Base-by-base conservation (phyloP, 2,888 invertebrate genomes). In the Andrena hattorfiana region DNA sequence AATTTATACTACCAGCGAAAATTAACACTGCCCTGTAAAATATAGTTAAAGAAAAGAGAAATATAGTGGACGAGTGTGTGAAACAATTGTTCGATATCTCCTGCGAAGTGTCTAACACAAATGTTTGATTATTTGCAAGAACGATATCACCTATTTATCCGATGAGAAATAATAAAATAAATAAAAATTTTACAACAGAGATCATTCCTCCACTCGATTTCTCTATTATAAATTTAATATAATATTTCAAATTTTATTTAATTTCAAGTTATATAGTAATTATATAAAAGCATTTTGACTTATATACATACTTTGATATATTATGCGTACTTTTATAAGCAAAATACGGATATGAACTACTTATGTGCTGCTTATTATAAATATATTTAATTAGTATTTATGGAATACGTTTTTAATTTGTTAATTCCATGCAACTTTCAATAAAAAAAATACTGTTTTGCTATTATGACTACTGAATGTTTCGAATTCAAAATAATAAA, bases 1-100 rank as follows among this genome's bases (percentile, higher is more conserved):
- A 66, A 79, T 56, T 68, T 71, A 54, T 26, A 63, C 54, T 77
- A 20, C 30, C 66, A 78, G 67, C 71, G 56, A 70, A 70, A 68
- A 35, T 56, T 51, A 54, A 60, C 60, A 70, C 30, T 70, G 42
- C 35, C 28, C 35, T 26, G 16, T 74, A 70, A 30, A 23, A 71
- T 10, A 30, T 48, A 73, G 56, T 70, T 66, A 56, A 10, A 26
- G 20, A 68, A 85, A 69, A 16, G 67, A 79, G 49, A 64, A 79
- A 23, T 62, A 54, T 48, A 66, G 49, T 66, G 48, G 59, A 64
- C 6, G 60, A 23, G 6, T 28, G 62, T 64, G 51, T 67, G 76
- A 54, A 54, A 69, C 23, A 49, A 73, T 67, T 5, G 26, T n/a
- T 56, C 49, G 13, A 42, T 42, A 30, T 59, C 28, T 70, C 20